phyloP scores from a whole-genome alignment of 2,888 invertebrate genomes.

The Cerceris ruficornis region DNA sequence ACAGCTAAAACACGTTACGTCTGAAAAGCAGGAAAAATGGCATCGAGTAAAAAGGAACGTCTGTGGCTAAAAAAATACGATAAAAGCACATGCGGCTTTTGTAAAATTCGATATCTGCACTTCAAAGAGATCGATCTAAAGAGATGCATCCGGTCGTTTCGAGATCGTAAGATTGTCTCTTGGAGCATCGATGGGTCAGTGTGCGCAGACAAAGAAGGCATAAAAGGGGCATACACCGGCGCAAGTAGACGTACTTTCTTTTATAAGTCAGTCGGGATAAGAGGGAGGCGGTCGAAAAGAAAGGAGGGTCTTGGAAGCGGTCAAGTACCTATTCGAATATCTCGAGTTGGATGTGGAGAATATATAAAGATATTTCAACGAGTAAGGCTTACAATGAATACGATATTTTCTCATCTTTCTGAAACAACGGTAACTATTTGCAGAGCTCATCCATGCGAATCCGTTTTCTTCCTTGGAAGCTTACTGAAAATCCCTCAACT shows the following conservation, averaged over 20 bases:
- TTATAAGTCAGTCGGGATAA: slow-evolving; percentile 13
- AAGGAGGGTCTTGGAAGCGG: neutral
- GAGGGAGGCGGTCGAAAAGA: neutral
- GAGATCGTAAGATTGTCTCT: neutral
- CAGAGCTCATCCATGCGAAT: too few relatives aligned
- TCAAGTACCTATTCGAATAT: slow-evolving; percentile 1
- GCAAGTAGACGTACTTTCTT: neutral
- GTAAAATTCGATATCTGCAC: neutral
- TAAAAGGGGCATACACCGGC: too few relatives aligned
- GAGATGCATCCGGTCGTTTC: slow-evolving; percentile 6
- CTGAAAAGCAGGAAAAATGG: neutral
- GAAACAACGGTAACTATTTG: too few relatives aligned
- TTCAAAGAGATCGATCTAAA: slow-evolving; percentile 1
- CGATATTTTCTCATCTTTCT: too few relatives aligned
- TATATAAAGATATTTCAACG: too few relatives aligned
- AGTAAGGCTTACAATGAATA: too few relatives aligned
- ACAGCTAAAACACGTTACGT: neutral
- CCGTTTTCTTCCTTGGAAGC: too few relatives aligned
- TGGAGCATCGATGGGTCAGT: neutral
- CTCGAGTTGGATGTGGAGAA: too few relatives aligned
- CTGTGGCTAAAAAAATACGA: neutral
- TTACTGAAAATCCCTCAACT: too few relatives aligned
- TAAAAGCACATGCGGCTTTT: slow-evolving; percentile 1
- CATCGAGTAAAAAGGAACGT: neutral
- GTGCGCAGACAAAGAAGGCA: neutral